Evolutionary conservation across 1,140 invertebrate species (phyloP), one percentile per base, ranked within the genome.

Genomic region (Brachystomella parvula): DNA sequence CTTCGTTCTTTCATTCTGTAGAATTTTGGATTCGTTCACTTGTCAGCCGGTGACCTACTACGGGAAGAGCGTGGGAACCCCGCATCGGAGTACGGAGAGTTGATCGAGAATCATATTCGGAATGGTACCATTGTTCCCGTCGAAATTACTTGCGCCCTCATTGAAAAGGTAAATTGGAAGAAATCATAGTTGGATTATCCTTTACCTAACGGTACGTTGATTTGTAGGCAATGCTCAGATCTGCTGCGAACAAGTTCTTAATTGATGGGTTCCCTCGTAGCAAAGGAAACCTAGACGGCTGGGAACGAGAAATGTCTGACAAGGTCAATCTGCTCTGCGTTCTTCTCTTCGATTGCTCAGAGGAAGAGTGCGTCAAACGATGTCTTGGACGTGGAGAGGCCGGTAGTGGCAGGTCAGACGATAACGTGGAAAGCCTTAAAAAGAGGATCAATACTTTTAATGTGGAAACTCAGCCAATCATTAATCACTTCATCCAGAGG

Each of bases 201-300:
- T 56, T 53, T 53, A 31, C 2, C 39, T 65, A 33, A 28, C 1
- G 24, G 30, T 53, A 53, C 30, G 2, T 53, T 31, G 31, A 21
- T 6, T 29, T 32, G 56, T 71, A 80, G 81, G 91, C 90, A 1
- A 96, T 96, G 89, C 78, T 82, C 65, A 76, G 82, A 61, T 82
- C 86, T 19, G 82, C 81, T 1, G 83, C 85, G 26, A 81, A 85
- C n/a, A 87, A 88, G 47, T 99, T 99, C 77, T 81, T 99, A 0
- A 90, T 99, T 73, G 97, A 99, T 80, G 97, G 97, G 6, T 99
- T 99, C 78, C 97, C 97, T 30, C 82, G 97, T 29, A 99, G 98
- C 78, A 83, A 95, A 76, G 87, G 99, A 78, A 99, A 99, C 79
- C 79, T 99, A 60, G 86, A 94, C 66, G 97, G 97, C 1, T 99